A percentile compares a stretch with the other conserved stretches of the same genome.
These are phyloP conservation scores for Oxyruncus cristatus DNA, from an alignment of 2,113 vertebrate species.

Conservation along the genomic window DNA sequence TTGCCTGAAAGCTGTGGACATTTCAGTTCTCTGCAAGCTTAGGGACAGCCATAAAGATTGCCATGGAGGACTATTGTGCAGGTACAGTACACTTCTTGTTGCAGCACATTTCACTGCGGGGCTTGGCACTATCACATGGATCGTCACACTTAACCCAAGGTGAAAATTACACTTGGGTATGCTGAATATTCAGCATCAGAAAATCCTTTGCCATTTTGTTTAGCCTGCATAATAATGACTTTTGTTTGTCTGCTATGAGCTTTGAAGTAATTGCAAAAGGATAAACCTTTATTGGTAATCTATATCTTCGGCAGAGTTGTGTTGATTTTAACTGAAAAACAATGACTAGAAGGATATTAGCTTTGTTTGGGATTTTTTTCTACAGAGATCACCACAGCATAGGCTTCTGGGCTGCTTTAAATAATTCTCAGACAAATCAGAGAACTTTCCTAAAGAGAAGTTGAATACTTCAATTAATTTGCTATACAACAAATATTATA, in stretches of 20 bases:
- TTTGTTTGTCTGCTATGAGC: constrained; percentile 42
- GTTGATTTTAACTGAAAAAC: constrained; percentile 72
- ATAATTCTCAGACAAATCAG: background rate
- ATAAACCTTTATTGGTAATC: constrained; percentile 72
- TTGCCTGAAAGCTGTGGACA: background rate
- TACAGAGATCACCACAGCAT: background rate
- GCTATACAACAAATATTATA: background rate
- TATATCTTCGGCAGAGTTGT: constrained; percentile 57
- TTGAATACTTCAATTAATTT: background rate
- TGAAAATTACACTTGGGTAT: background rate
- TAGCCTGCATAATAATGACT: constrained; percentile 53
- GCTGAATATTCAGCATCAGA: constrained; percentile 52
- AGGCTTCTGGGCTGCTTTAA: background rate
- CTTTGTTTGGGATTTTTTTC: background rate
- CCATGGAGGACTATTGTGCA: background rate
- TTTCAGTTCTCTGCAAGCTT: background rate
- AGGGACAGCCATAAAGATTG: background rate
- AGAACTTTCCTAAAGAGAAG: background rate
- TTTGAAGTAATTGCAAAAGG: constrained; percentile 71
- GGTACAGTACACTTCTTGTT: background rate
- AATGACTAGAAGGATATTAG: constrained; percentile 67
- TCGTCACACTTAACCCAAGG: background rate
- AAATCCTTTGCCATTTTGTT: constrained; percentile 59
- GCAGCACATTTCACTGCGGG: rapidly evolving
- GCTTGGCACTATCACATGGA: background rate